These are phyloP conservation scores for Etia nguti DNA, from an alignment of 2,113 vertebrate genomes.

Conservation along the genomic window DNA sequence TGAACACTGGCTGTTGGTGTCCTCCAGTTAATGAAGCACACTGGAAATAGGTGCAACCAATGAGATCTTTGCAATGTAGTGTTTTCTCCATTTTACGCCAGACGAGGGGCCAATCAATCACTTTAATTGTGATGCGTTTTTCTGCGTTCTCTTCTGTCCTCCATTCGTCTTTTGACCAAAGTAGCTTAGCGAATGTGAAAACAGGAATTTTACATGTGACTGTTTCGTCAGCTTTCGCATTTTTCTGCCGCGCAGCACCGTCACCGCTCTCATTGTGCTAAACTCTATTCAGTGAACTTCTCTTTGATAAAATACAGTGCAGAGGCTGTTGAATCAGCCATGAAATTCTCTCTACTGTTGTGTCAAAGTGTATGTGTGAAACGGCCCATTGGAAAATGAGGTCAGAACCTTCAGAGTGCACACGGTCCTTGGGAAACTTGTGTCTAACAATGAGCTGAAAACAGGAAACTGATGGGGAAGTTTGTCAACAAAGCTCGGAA, in stretches of 20 bases:
- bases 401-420: background rate
- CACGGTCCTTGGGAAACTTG: slow-evolving; percentile 27
- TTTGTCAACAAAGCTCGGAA: slow-evolving; percentile 70
- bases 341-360: background rate
- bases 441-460: slow-evolving; percentile 43
- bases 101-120: slow-evolving; percentile 10
- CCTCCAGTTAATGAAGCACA: background rate
- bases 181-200: background rate
- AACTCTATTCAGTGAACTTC: background rate
- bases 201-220: background rate
- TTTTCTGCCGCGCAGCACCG: background rate
- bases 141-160: background rate
- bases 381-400: slow-evolving; percentile 8
- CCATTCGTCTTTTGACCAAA: background rate
- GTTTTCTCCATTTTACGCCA: background rate
- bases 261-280: background rate
- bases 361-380: slow-evolving; percentile 1
- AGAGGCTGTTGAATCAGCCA: background rate
- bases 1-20: background rate
- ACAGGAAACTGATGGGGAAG: slow-evolving; percentile 51
- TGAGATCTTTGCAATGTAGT: background rate
- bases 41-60: background rate
- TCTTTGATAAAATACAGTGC: background rate
- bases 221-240: background rate
- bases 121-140: background rate